Evolutionary conservation across 2,113 vertebrate species (phyloP), one percentile per base, ranked within the genome.

Genomic region (Eurystomus gularis): DNA sequence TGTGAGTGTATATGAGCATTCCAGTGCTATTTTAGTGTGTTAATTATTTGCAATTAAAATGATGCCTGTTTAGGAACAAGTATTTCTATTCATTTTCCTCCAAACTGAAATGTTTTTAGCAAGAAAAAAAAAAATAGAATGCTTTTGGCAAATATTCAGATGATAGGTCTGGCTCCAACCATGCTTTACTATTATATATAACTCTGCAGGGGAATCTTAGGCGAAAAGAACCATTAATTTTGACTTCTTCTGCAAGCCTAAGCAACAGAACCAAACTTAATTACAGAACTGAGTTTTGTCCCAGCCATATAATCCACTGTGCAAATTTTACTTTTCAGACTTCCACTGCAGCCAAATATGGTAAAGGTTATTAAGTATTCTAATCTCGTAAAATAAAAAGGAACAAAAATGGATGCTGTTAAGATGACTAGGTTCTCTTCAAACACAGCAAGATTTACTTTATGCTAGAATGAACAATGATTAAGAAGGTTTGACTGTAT

Each of bases 371-470:
- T 94, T 96, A 90, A 77, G 57, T 11, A 96, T 96, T 95, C 95
- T 94, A 72, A 90, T 90, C 78, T 94, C n/a, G 8, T 87, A 72
- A 90, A 95, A 85, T 82, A 88, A 79, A 93, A 84, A 70, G 58
- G 58, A 85, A 83, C 33, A 52, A 93, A 86, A 93, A 20, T 2
- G 86, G 78, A 72, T 95, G 93, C 91, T 80, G 87, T 68, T 92
- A 70, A 86, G 89, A 93, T 90, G 95, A 87, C 91, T 93, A 48
- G 75, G 80, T 94, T 96, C 95, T 96, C 81, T 76, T 96, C 87
- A 97, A 97, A 96, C 81, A 94, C 94, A 95, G 95, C 85, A 86
- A 96, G 93, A 88, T 97, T 94, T 97, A 61, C 90, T 96, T 95
- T 97, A 84, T 97, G 96, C 88, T 96, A 96, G 93, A 96, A 94